Evolutionary conservation across 2,888 invertebrate species (phyloP).

Genomic region (Drosophila siamana): DNA sequence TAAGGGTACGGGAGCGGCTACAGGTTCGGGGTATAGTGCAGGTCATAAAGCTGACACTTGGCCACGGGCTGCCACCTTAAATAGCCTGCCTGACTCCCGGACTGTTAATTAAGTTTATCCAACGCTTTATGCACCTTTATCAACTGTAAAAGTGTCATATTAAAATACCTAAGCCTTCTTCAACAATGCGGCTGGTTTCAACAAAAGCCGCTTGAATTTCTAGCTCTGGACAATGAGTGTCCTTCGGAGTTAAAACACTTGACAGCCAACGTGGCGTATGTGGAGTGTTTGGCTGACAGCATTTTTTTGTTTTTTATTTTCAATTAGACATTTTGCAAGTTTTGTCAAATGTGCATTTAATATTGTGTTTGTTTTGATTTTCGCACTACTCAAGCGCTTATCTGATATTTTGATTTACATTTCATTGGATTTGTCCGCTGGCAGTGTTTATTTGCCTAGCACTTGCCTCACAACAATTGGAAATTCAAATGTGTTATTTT

Average conservation of each 20-base stretch:
- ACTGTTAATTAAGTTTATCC: slow-evolving; percentile 71
- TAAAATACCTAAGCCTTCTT: slow-evolving; percentile 53
- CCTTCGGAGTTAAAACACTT: slow-evolving; percentile 12
- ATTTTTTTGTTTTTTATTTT: slow-evolving; percentile 18
- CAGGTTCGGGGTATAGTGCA: slow-evolving; percentile 27
- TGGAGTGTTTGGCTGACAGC: background rate
- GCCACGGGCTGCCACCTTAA: background rate
- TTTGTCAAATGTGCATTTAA: slow-evolving; percentile 6
- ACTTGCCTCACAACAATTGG: slow-evolving; percentile 54
- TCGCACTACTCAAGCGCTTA: slow-evolving; percentile 14
- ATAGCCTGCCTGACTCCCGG: slow-evolving; percentile 2
- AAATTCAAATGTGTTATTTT: slow-evolving; percentile 44
- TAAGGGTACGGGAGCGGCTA: no score
- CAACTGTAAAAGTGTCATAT: slow-evolving; percentile 58
- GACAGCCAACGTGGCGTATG: slow-evolving; percentile 12
- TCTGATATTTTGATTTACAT: slow-evolving; percentile 45
- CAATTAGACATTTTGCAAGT: slow-evolving; percentile 20
- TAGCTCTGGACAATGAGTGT: no score
- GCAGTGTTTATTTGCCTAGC: slow-evolving; percentile 57
- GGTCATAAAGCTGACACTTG: slow-evolving; percentile 33
- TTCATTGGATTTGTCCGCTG: slow-evolving; percentile 47
- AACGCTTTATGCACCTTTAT: slow-evolving; percentile 60
- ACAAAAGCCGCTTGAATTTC: slow-evolving; percentile 21
- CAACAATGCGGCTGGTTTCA: no score
- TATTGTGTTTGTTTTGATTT: slow-evolving; percentile 5